These are phyloP conservation scores for Eupsittula cactorum DNA, from an alignment of 2,113 vertebrate species.

Conservation along the genomic window DNA sequence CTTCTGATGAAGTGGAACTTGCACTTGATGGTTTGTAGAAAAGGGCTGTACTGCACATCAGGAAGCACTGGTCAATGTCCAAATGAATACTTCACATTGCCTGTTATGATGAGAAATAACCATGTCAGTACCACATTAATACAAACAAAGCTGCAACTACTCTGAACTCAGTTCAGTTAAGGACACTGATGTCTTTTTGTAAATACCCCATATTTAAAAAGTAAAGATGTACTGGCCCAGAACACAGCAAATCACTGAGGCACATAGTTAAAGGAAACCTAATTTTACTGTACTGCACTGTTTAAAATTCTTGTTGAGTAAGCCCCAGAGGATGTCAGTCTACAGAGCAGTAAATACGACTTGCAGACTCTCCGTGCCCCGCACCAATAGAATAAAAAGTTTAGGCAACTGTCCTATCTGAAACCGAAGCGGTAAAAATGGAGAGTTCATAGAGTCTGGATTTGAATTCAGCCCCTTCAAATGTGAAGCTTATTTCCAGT, in stretches of 20 bases:
- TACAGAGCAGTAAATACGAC: background rate
- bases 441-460: background rate
- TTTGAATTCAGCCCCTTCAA: background rate
- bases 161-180: background rate
- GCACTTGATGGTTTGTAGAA: conserved; percentile 11
- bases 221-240: background rate
- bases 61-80: conserved; percentile 24
- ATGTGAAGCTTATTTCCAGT: background rate
- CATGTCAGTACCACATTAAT: background rate
- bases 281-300: background rate
- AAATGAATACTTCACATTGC: conserved; percentile 73
- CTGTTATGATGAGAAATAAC: conserved; percentile 39
- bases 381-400: background rate
- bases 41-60: conserved; percentile 53
- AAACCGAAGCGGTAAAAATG: background rate
- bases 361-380: background rate
- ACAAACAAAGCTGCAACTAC: background rate
- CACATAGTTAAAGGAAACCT: background rate
- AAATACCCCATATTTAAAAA: background rate
- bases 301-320: background rate
- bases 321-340: background rate
- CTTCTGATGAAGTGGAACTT: conserved; percentile 51
- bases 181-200: background rate
- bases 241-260: background rate
- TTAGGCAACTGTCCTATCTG: background rate